Base-by-base conservation (phyloP, 92 coral and sea anemone genomes). In the Actinostola sp. region DNA sequence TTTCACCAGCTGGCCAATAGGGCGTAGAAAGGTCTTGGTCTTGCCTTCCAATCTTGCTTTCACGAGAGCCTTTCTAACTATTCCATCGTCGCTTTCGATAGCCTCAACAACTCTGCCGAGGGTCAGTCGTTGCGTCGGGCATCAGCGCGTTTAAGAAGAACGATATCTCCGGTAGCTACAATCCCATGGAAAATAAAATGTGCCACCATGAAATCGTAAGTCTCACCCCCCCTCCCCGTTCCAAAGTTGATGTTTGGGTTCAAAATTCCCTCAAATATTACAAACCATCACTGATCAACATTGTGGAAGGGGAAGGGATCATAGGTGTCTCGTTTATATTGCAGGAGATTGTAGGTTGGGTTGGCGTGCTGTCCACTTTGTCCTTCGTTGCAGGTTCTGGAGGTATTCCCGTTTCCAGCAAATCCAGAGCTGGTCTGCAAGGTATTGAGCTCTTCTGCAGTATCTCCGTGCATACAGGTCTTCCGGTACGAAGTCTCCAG, bases 121-220 rank as follows among this genome's bases (percentile, higher is more conserved):
- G 76, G 52, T 65, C 76, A 71, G 32, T 71, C 65, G 31, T 54
- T 54, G 66, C 77, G 66, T 34, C 19, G 26, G 6, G 31, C 7
- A 17, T 32, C 77, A 6, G 14, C 49, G 25, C 52, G 66, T 52
- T 55, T 71, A 1, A 71, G 66, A 8, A 71, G 77, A 16, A 71
- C 77, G 50, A 71, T 66, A 33, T 71, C 76, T 35, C 66, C 65
- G n/a, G n/a, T n/a, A n/a, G n/a, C n/a, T n/a, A n/a, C n/a, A n/a
- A n/a, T n/a, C n/a, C n/a, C n/a, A n/a, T n/a, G n/a, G n/a, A n/a
- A n/a, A n/a, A n/a, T n/a, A n/a, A n/a, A n/a, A n/a, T n/a, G n/a
- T n/a, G n/a, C n/a, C n/a, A n/a, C n/a, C n/a, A n/a, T n/a, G n/a
- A n/a, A n/a, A n/a, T n/a, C n/a, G n/a, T n/a, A n/a, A n/a, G n/a